A percentile compares a stretch with the other conserved stretches of the same genome.
These are phyloP conservation scores for Brachirus orientalis DNA, from an alignment of 2,113 vertebrate genomes.

Conservation along the genomic window DNA sequence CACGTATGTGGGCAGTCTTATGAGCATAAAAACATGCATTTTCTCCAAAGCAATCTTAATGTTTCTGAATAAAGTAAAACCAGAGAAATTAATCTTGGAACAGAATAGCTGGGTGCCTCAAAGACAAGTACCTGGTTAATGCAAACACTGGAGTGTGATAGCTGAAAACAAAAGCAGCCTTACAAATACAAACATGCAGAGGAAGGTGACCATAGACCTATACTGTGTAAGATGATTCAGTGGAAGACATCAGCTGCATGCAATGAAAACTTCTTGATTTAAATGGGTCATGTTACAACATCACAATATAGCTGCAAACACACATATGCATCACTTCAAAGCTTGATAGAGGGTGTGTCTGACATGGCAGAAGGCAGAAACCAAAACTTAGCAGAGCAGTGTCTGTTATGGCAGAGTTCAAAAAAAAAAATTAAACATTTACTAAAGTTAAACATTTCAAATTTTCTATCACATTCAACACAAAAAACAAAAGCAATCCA, in stretches of 20 bases:
- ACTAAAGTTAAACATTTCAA: too few relatives aligned
- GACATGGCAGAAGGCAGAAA: too few relatives aligned
- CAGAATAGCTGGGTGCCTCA: background rate
- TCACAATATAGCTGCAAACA: too few relatives aligned
- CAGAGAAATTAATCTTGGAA: conserved; percentile 35
- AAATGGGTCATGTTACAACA: too few relatives aligned
- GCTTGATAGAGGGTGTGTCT: too few relatives aligned
- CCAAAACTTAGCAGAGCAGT: too few relatives aligned
- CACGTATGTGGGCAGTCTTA: conserved; percentile 54
- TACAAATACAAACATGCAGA: conserved; percentile 2
- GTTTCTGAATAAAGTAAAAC: conserved; percentile 18
- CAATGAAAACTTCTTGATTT: background rate
- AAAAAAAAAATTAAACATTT: too few relatives aligned
- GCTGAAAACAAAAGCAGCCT: conserved; percentile 21
- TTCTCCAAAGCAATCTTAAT: conserved; percentile 18
- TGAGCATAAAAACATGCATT: conserved; percentile 57
- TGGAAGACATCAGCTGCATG: background rate
- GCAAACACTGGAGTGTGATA: conserved; percentile 1
- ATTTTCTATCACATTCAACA: too few relatives aligned
- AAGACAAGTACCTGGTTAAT: conserved; percentile 7
- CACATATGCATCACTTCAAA: too few relatives aligned
- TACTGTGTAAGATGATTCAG: background rate
- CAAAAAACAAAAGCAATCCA: too few relatives aligned
- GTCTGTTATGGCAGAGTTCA: too few relatives aligned
- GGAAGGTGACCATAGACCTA: background rate